Base-by-base conservation (phyloP, 2,113 vertebrate genomes). In the Microtus pennsylvanicus region DNA sequence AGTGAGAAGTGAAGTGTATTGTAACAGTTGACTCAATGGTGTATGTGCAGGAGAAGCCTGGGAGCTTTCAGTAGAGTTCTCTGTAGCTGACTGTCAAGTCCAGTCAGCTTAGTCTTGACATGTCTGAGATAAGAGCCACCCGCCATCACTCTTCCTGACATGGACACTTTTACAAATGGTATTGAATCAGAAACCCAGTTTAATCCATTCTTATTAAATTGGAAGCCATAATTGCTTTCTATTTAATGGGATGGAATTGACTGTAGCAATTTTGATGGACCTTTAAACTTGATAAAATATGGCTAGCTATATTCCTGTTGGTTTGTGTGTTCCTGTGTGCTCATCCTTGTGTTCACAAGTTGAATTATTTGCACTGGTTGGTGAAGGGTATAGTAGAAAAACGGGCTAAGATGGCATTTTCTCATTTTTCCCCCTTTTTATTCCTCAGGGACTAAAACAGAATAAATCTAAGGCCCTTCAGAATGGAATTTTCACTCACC, bases 221-320 rank as follows among this genome's bases (percentile, higher is more conserved):
- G 85, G 70, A 95, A 96, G 88, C 52, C 88, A 87, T 96, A 74
- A 97, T 96, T 95, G 90, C 91, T 97, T 97, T 97, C 87, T 88
- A n/a, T 94, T 97, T 96, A 97, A 97, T 96, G 91, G 83, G 55
- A 88, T 95, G 95, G 94, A 90, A 88, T 98, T 96, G 80, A 81
- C 65, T 87, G 67, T 87, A 96, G 96, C 89, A 95, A 95, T 95
- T 94, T 96, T 89, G 82, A 83, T 95, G 89, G 88, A 93, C 67
- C 81, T 94, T 97, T 91, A 92, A 92, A 76, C 35, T 69, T 89
- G 94, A 47, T 96, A 96, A 92, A 86, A 77, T 94, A 91, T 24
- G 22, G 78, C 72, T 95, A 28, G 74, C 7, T 94, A 22, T 94
- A 35, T 93, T 95, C 89, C 47, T 47, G 55, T 78, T 42, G 89